Conservation (phyloP, 2,888 invertebrate genomes). For the Pogonocherus hispidulus region DNA sequence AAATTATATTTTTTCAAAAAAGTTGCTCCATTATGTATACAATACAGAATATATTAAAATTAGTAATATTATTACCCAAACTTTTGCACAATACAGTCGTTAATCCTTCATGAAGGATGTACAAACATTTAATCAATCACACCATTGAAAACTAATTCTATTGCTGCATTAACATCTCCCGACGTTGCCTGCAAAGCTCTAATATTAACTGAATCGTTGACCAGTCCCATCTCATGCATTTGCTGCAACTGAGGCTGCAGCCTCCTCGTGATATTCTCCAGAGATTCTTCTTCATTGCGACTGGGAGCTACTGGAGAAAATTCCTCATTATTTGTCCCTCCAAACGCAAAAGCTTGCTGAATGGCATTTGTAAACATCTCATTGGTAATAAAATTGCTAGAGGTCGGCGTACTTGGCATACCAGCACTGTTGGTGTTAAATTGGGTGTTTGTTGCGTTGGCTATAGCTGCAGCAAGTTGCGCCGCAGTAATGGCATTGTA, state of each 20-base stretch:
- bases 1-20: no score
- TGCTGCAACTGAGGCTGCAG: conserved; percentile 77
- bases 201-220: conserved; percentile 86
- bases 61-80: no score
- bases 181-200: conserved; percentile 84
- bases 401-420: conserved; percentile 46
- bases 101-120: conserved; percentile 5
- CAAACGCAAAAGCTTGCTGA: conserved; percentile 74
- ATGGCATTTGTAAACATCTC: conserved; percentile 87
- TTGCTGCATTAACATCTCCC: conserved; percentile 92
- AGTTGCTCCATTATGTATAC: no score
- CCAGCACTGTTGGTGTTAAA: conserved; percentile 59
- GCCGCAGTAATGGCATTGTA: conserved; percentile 77
- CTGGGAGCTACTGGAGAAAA: conserved; percentile 19
- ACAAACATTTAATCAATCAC: conserved; percentile 59
- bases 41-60: no score
- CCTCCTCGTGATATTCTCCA: conserved; percentile 62
- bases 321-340: conserved; percentile 39
- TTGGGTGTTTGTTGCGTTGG: conserved; percentile 70
- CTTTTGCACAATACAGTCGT: no score
- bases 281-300: conserved; percentile 51
- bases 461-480: conserved; percentile 81
- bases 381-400: conserved; percentile 74
- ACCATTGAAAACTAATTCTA: conserved; percentile 88
- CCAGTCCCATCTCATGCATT: conserved; percentile 93